These are phyloP conservation scores for Pollicipes pollicipes DNA, from an alignment of 1,140 invertebrate genomes.

Conservation along the genomic window DNA sequence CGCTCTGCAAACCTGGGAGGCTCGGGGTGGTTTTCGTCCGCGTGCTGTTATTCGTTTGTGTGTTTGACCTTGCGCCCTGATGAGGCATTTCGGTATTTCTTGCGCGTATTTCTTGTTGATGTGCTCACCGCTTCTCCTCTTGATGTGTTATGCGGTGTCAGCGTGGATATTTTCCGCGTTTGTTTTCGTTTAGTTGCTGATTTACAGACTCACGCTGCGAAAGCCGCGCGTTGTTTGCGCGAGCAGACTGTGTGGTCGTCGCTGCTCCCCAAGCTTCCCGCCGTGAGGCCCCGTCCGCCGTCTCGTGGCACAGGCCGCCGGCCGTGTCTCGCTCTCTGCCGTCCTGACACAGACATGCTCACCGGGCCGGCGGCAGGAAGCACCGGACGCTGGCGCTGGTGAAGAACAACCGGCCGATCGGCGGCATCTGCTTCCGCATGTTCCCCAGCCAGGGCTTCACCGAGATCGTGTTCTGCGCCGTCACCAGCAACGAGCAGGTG, in stretches of 20 bases:
- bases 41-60: too few species aligned
- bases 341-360: not conserved
- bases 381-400: conserved; percentile 84
- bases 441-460: conserved; percentile 82
- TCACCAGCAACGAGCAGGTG: conserved; percentile 89
- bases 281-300: not conserved
- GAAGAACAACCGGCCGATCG: conserved; percentile 82
- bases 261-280: not conserved
- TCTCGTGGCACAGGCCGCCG: not conserved
- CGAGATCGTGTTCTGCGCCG: conserved; percentile 97
- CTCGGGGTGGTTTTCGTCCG: too few species aligned
- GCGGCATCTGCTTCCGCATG: conserved; percentile 93
- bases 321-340: not conserved
- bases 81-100: too few species aligned
- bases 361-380: conserved; percentile 43
- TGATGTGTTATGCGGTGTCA: too few species aligned
- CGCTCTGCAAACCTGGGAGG: too few species aligned
- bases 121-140: too few species aligned
- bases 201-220: too few species aligned
- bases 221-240: too few species aligned
- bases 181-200: conserved; percentile 3
- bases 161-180: too few species aligned
- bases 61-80: too few species aligned
- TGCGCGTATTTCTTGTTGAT: too few species aligned
- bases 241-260: too few species aligned